Evolutionary conservation across 1,140 invertebrate species (phyloP).

Genomic region (Drosophila tristis): DNA sequence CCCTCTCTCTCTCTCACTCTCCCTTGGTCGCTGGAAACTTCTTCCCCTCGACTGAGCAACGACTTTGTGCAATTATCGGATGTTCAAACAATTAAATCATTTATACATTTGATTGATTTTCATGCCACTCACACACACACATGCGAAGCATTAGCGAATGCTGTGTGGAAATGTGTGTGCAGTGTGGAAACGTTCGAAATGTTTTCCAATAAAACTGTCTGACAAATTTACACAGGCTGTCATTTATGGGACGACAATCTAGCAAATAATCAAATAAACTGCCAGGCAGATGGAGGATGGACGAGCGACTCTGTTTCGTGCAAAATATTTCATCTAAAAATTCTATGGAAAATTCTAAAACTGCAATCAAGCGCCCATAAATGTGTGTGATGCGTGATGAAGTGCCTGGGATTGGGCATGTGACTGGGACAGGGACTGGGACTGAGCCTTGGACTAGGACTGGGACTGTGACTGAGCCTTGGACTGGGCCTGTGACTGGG

Average conservation of each 20-base stretch:
- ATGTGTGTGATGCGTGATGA: not conserved
- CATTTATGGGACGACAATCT: constrained; percentile 26
- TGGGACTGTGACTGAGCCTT: not conserved
- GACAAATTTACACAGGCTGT: constrained; percentile 52
- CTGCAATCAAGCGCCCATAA: constrained; percentile 46
- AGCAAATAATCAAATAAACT: constrained; percentile 50
- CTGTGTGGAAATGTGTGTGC: constrained; percentile 27
- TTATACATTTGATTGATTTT: constrained; percentile 24
- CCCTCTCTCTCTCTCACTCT: not conserved
- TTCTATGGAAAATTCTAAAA: constrained; percentile 53
- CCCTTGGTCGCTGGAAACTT: not conserved
- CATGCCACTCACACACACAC: constrained; percentile 10
- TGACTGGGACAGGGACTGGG: not conserved
- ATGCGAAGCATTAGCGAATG: constrained; percentile 6
- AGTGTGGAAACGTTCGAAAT: constrained; percentile 25
- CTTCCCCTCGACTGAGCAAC: constrained; percentile 3
- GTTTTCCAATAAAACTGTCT: constrained; percentile 52
- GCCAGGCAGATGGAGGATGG: constrained; percentile 1
- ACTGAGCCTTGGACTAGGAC: not conserved
- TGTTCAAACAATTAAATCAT: constrained; percentile 26
- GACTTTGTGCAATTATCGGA: constrained; percentile 30
- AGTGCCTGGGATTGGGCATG: not conserved
- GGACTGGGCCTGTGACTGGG: no score
- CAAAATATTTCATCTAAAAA: no score
- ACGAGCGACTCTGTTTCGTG: no score